phyloP scores from a whole-genome alignment of 1,140 invertebrate genomes.

The Scaptomyza graminum region DNA sequence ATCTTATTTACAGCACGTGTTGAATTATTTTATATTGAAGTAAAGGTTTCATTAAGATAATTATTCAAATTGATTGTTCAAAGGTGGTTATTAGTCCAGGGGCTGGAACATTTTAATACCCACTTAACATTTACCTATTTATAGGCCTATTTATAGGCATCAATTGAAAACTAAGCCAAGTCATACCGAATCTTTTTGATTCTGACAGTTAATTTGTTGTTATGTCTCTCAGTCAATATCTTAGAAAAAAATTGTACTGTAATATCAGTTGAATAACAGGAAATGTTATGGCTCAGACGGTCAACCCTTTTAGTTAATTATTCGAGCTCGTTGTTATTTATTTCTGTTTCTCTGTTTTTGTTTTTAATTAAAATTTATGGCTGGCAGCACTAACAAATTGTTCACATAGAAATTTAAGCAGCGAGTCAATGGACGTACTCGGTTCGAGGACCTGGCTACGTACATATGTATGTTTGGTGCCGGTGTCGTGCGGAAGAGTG shows the following conservation, averaged over 20 bases:
- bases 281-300: conserved; percentile 43
- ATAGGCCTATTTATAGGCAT: conserved; percentile 12
- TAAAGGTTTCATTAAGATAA: background rate
- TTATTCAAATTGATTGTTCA: background rate
- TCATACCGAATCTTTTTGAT: background rate
- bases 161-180: conserved; percentile 51
- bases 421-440: conserved; percentile 58
- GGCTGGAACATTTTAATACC: background rate
- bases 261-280: conserved; percentile 46
- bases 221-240: conserved; percentile 15
- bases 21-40: too few relatives aligned
- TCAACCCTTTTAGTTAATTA: conserved; percentile 61
- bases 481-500: conserved; percentile 57
- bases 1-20: too few relatives aligned
- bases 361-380: conserved; percentile 79
- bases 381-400: conserved; percentile 38
- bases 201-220: conserved; percentile 8
- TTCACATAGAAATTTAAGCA: conserved; percentile 28
- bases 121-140: background rate
- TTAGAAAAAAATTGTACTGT: conserved; percentile 33
- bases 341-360: conserved; percentile 37
- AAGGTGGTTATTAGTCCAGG: background rate
- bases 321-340: conserved; percentile 52
- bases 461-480: conserved; percentile 2
- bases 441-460: conserved; percentile 10